A percentile compares a stretch with the other conserved stretches of the same genome.
Evolutionary conservation across 2,797 vertebrate species (phyloP).

Genomic region (Mionectes olivaceus): DNA sequence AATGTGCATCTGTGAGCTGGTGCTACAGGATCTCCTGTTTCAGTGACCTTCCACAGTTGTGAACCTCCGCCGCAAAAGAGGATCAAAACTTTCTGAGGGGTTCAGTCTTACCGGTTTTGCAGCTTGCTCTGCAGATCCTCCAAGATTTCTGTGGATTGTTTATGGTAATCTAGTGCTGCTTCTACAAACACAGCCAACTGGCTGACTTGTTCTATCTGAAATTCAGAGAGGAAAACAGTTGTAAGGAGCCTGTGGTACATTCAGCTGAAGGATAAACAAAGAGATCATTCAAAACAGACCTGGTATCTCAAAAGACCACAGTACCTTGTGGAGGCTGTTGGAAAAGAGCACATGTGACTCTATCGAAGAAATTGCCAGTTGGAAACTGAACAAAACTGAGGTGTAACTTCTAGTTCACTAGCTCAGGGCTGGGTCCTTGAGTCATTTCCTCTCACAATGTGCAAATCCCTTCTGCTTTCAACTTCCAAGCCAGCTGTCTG

Average conservation of each 20-base stretch:
- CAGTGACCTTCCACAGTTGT: background rate
- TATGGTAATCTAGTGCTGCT: conserved; percentile 89
- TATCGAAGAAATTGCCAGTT: conserved; percentile 7
- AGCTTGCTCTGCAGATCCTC: conserved; percentile 87
- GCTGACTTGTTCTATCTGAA: conserved; percentile 92
- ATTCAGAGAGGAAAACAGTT: conserved; percentile 2
- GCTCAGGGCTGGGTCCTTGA: conserved; percentile 31
- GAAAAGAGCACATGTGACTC: background rate
- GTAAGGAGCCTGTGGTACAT: background rate
- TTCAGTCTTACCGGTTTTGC: conserved; percentile 83
- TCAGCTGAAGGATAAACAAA: conserved; percentile 17
- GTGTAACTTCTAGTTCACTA: conserved; percentile 38
- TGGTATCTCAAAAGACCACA: background rate
- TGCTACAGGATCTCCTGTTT: conserved; percentile 16
- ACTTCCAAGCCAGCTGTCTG: conserved; percentile 46
- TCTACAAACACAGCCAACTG: conserved; percentile 89
- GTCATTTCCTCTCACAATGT: conserved; percentile 53
- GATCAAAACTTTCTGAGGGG: background rate
- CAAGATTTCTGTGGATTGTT: conserved; percentile 87
- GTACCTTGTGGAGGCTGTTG: background rate
- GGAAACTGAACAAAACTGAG: conserved; percentile 48
- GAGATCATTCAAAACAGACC: conserved; percentile 23
- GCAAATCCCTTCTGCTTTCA: conserved; percentile 57
- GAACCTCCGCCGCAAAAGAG: background rate
- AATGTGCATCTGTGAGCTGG: background rate